These are phyloP conservation scores for Loriculus beryllinus DNA, from an alignment of 2,797 vertebrate genomes.

Conservation along the genomic window DNA sequence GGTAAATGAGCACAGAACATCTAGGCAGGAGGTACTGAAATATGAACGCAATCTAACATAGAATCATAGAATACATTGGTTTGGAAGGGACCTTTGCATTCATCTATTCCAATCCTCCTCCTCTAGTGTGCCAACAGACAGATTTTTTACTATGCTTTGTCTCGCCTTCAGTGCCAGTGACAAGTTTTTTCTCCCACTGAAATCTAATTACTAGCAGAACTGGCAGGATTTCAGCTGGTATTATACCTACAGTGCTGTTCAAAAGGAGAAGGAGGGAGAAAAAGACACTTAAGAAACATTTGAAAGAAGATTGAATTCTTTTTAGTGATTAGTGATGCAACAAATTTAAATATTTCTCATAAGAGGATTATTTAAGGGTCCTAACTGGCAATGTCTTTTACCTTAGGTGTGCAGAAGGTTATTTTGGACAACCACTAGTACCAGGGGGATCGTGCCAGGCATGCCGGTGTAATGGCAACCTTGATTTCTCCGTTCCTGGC, in stretches of 20 bases:
- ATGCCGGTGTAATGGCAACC: slow-evolving; percentile 89
- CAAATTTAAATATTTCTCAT: slow-evolving; percentile 21
- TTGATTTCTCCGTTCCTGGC: slow-evolving; percentile 85
- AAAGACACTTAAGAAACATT: not conserved
- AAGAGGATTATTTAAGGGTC: not conserved
- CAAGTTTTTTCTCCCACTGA: slow-evolving; percentile 49
- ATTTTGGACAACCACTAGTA: slow-evolving; percentile 84
- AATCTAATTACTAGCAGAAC: slow-evolving; percentile 69
- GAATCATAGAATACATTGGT: not conserved
- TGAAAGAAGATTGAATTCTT: slow-evolving; percentile 5
- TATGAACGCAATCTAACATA: slow-evolving; percentile 17
- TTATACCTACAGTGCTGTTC: slow-evolving; percentile 28
- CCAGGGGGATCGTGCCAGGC: slow-evolving; percentile 88
- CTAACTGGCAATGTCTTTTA: slow-evolving; percentile 52
- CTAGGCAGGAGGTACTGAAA: slow-evolving; percentile 1
- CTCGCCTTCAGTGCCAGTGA: slow-evolving; percentile 48
- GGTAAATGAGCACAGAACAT: slow-evolving; percentile 7
- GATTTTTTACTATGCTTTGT: slow-evolving; percentile 58
- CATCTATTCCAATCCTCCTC: not conserved
- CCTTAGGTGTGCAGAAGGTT: slow-evolving; percentile 90
- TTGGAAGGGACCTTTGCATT: not conserved
- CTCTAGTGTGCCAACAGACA: slow-evolving; percentile 1
- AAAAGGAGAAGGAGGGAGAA: not conserved
- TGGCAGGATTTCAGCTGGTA: slow-evolving; percentile 68
- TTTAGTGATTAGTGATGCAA: not conserved